phyloP scores from a whole-genome alignment of 1,140 invertebrate species.

The Bombus balteatus region DNA sequence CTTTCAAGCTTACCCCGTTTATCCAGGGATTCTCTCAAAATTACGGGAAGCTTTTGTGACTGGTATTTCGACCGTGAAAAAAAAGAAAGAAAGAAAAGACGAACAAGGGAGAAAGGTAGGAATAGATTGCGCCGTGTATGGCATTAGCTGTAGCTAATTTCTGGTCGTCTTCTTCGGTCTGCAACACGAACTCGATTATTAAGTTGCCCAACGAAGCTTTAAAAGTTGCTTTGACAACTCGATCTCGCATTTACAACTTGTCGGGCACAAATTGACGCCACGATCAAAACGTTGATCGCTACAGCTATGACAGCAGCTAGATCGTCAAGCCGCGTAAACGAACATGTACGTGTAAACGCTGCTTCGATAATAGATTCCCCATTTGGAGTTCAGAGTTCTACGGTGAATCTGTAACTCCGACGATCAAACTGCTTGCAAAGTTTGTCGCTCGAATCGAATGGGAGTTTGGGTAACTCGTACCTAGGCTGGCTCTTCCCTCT shows the following conservation, averaged over 20 bases:
- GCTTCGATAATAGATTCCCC: conserved; percentile 71
- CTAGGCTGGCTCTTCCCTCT: conserved; percentile 54
- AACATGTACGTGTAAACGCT: conserved; percentile 68
- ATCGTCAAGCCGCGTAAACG: conserved; percentile 60
- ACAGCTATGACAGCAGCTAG: conserved; percentile 44
- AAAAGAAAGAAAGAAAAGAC: not conserved
- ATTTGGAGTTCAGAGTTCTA: conserved; percentile 70
- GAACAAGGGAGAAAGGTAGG: not conserved
- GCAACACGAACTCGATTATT: not conserved
- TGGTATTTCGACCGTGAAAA: conserved; percentile 22
- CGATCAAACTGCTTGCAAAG: conserved; percentile 73
- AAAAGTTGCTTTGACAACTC: not conserved
- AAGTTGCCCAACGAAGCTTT: not conserved
- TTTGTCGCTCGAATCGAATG: conserved; percentile 73
- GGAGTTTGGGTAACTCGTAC: conserved; percentile 72
- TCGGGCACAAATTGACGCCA: not conserved
- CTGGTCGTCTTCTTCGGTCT: too few relatives aligned
- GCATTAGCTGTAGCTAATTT: not conserved
- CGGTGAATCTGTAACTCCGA: conserved; percentile 71
- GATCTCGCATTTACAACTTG: not conserved
- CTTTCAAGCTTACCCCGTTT: conserved; percentile 69
- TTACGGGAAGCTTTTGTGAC: conserved; percentile 50
- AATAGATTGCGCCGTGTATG: not conserved
- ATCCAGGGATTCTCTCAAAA: conserved; percentile 65
- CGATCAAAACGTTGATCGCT: conserved; percentile 28